Base-by-base conservation (phyloP, 2,888 invertebrate species). In the Cepaea hortensis region DNA sequence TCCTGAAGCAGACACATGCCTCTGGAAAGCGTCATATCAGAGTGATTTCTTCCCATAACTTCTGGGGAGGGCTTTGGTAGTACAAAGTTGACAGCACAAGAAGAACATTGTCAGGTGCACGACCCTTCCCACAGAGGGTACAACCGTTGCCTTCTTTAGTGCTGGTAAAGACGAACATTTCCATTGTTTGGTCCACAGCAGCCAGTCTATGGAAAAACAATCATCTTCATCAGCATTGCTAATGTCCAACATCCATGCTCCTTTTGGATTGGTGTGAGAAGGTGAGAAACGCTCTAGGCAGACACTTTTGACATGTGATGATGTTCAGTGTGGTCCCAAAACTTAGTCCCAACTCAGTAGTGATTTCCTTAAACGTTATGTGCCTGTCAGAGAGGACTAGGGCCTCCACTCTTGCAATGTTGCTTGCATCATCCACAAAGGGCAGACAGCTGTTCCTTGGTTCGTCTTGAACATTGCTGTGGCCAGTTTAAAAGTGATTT, bases 251-350 rank as follows among this genome's bases (percentile, higher is more conserved):
- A 65, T 65, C 65, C 18, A 73, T 73, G 35, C 73, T 73, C 7
- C 35, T 73, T 73, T 73, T 73, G 73, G 73, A 73, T 13, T 73
- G 73, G 73, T 15, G 15, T 73, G 35, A 73, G 73, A 73, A 73
- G 73, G 35, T 35, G 23, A 18, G 11, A 35, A 73, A 23, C 35
- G 15, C 73, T 35, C 35, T 3, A 35, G 35, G 73, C 15, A 35
- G 73, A 73, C 73, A 73, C 73, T 46, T 73, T 73, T 73, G 35
- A 73, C 35, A 73, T 73, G 73, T 23, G 73, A 73, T 65, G 18
- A 65, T 65, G 18, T 65, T 65, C 65, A 65, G 13, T 65, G 65
- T 65, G 65, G 65, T 65, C 18, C 65, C 65, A 15, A 15, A 9
- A 65, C 11, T 65, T 65, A 65, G 18, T 35, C 65, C 65, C 65